A percentile compares a stretch with the other conserved stretches of the same genome.
Evolutionary conservation across 2,797 vertebrate species (phyloP).

Genomic region (Poecilia gillii): DNA sequence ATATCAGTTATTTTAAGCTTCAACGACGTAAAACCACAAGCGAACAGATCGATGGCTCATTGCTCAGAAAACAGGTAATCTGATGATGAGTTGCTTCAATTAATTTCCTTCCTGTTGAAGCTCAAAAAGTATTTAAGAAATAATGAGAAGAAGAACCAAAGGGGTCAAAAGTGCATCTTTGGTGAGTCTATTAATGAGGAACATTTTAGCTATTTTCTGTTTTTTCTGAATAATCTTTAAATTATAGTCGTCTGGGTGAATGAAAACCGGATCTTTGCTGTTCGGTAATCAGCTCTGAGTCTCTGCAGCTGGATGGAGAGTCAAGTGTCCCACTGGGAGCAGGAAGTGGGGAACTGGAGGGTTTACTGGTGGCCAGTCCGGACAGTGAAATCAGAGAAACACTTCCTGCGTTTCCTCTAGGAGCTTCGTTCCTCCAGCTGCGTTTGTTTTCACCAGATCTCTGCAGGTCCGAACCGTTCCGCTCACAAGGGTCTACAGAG

Average conservation of each 20-base stretch:
- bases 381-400: slow-evolving; percentile 69
- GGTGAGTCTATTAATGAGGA: neutral
- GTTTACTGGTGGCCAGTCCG: slow-evolving; percentile 47
- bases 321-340: slow-evolving; percentile 65
- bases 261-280: slow-evolving; percentile 54
- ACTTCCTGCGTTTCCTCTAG: slow-evolving; percentile 22
- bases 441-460: neutral
- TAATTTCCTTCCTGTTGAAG: slow-evolving; percentile 22
- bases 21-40: neutral
- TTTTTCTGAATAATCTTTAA: too few relatives aligned
- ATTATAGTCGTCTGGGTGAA: slow-evolving; percentile 36
- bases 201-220: neutral
- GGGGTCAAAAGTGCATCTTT: neutral
- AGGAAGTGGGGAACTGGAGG: slow-evolving; percentile 8
- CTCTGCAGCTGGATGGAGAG: slow-evolving; percentile 74
- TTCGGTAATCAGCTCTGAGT: slow-evolving; percentile 63
- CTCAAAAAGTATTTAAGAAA: neutral
- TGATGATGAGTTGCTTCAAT: neutral
- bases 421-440: slow-evolving; percentile 33
- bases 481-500: neutral
- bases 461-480: neutral
- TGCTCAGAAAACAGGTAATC: slow-evolving; percentile 7
- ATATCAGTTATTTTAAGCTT: neutral
- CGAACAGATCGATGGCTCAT: neutral
- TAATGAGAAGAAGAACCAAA: neutral